phyloP scores from a whole-genome alignment of 2,797 vertebrate genomes.

The Varecia variegata region DNA sequence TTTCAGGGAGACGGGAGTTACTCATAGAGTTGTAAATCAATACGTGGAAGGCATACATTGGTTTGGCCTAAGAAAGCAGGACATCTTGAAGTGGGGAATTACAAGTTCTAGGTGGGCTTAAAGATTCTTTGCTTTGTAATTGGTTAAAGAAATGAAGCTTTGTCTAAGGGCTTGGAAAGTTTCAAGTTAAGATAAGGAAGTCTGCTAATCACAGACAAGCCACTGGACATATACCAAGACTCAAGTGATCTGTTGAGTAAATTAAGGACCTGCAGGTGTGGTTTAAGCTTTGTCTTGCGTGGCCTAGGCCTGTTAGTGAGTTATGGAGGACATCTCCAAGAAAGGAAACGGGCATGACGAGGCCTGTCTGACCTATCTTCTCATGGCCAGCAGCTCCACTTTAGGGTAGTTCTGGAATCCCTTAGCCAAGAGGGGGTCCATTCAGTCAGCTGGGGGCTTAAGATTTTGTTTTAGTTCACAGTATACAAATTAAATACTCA shows the following conservation, averaged over 20 bases:
- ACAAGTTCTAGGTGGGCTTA: neutral
- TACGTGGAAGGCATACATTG: neutral
- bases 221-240: neutral
- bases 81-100: neutral
- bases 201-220: neutral
- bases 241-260: neutral
- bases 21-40: neutral
- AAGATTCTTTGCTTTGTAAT: neutral
- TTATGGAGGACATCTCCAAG: neutral
- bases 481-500: neutral
- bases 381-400: neutral
- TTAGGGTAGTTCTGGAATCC: neutral
- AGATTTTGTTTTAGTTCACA: neutral
- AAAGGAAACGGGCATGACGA: neutral
- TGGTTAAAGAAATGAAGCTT: neutral
- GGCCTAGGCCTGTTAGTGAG: neutral
- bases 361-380: neutral
- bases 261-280: neutral
- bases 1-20: neutral
- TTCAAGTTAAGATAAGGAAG: neutral
- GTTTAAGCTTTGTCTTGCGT: neutral
- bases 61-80: neutral
- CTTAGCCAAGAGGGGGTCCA: neutral
- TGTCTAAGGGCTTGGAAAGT: neutral
- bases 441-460: neutral